phyloP scores from a whole-genome alignment of 2,113 vertebrate species.

The Hepsetus odoe region DNA sequence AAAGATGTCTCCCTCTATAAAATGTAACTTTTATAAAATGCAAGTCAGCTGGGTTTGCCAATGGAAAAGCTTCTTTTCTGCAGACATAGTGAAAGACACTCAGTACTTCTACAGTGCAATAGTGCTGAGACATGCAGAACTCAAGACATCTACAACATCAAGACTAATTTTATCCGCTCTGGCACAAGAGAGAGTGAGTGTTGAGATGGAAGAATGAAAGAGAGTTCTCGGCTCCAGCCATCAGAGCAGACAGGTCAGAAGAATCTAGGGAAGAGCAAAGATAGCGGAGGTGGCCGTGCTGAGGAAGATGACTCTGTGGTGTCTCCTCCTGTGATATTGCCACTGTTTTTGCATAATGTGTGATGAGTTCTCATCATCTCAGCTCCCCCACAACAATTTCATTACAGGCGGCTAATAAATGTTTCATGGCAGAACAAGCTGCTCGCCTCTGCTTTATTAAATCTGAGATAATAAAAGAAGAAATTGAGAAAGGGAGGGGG shows the following conservation, averaged over 20 bases:
- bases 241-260: conserved; percentile 25
- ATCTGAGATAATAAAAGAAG: conserved; percentile 89
- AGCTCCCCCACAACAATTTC: conserved; percentile 85
- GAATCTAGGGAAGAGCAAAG: conserved; percentile 33
- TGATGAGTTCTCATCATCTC: conserved; percentile 81
- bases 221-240: conserved; percentile 28
- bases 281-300: conserved; percentile 32
- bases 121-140: no score
- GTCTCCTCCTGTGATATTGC: conserved; percentile 71
- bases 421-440: conserved; percentile 89
- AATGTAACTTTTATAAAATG: no score
- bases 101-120: no score
- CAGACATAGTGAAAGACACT: no score
- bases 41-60: no score
- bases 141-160: neutral
- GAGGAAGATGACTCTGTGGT: conserved; percentile 43
- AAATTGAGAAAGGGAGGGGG: conserved; percentile 67
- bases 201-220: conserved; percentile 34
- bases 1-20: no score
- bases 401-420: conserved; percentile 94
- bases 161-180: neutral
- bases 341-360: conserved; percentile 84
- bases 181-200: conserved; percentile 13
- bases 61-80: no score
- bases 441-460: conserved; percentile 88